Base-by-base conservation (phyloP, 2,888 invertebrate species). In the Meiosimyza platycephala region DNA sequence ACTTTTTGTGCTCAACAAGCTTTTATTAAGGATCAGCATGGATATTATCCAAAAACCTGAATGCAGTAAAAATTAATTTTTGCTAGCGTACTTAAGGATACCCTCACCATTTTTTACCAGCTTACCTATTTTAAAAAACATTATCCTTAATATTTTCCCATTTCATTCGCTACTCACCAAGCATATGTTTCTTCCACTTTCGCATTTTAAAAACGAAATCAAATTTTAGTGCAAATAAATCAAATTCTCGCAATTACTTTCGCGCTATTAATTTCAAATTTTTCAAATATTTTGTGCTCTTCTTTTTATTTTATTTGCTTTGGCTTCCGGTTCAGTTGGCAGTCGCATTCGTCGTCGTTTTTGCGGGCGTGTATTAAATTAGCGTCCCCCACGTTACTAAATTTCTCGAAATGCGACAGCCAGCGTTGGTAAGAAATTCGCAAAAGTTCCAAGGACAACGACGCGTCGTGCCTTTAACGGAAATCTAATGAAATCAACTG, bases 231-330 rank as follows among this genome's bases (percentile, higher is more conserved):
- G 60, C 60, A 15, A 69, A 60, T 69, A 69, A 69, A 69, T 69
- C 69, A 69, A 62, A 69, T 60, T 28, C 54, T 75, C 76, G 73
- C 77, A 77, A 80, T 80, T 80, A 80, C 76, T 77, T 76, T 77
- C 80, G 78, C 76, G 79, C 78, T 78, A 80, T 80, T 80, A 79
- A 80, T 76, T 78, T 76, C 75, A 76, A 79, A 77, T 77, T 79
- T 77, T 79, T 71, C 69, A 76, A 77, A 76, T 70, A 69, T 67
- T 67, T 72, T 63, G 22, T 55, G 7, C 28, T 47, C 2, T 9
- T 22, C 11, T 11, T 47, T 40, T 15, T 28, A 62, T 66, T 62
- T 18, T 73, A 52, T 73, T 73, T 73, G 57, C 9, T 51, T 68
- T 66, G 55, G 60, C 59, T 70, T 73, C 69, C 73, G 65, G 68